phyloP scores from a whole-genome alignment of 1,140 invertebrate species.

The Dufourea novaeangliae region DNA sequence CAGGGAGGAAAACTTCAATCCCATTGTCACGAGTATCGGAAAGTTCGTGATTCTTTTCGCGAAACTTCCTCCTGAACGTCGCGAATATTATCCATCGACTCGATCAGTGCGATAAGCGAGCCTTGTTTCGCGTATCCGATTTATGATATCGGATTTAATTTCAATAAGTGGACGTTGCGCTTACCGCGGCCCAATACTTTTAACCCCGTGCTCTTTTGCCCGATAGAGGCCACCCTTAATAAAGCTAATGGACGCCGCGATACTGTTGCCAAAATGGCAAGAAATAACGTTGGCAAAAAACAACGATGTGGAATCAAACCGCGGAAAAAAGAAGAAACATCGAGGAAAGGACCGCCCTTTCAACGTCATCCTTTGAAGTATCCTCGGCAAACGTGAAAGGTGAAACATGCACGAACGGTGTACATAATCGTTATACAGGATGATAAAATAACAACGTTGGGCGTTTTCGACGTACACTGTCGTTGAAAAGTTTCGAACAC shows the following conservation, averaged over 20 bases:
- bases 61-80: background rate
- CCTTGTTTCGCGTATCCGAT: slow-evolving; percentile 9
- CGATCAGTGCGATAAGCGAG: background rate
- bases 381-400: slow-evolving; percentile 3
- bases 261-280: slow-evolving; percentile 11
- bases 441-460: background rate
- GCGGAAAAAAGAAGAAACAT: background rate
- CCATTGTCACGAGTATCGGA: background rate
- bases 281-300: slow-evolving; percentile 19
- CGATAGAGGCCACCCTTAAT: slow-evolving; percentile 31
- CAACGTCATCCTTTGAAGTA: slow-evolving; percentile 3
- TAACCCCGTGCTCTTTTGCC: background rate
- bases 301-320: background rate
- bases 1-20: background rate
- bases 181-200: slow-evolving; percentile 6
- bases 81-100: background rate
- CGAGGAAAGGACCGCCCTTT: background rate
- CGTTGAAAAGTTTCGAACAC: background rate
- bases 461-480: background rate
- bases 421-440: background rate
- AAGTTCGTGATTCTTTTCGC: background rate
- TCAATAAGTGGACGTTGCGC: slow-evolving; percentile 26
- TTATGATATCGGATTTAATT: slow-evolving; percentile 38
- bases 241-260: slow-evolving; percentile 52
- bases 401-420: background rate